Conservation (phyloP, 2,797 vertebrate species). For the Sarcoramphus papa region DNA sequence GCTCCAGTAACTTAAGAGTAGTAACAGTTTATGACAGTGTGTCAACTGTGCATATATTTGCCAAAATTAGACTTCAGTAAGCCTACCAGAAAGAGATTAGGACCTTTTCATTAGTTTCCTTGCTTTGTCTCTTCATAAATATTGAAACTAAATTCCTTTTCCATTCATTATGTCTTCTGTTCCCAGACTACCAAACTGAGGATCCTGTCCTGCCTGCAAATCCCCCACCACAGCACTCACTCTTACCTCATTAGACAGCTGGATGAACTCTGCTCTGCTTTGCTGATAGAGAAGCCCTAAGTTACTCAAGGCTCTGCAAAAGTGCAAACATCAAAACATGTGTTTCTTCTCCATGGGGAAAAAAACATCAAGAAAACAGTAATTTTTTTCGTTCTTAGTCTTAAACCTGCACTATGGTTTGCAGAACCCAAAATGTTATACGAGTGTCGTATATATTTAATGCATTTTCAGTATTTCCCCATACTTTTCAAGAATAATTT, state of each 20-base stretch:
- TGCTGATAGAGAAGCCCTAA: not conserved
- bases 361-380: not conserved
- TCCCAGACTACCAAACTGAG: not conserved
- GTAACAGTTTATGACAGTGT: not conserved
- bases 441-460: not conserved
- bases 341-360: not conserved
- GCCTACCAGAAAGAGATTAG: not conserved
- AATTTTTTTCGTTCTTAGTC: not conserved
- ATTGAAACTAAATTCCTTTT: not conserved
- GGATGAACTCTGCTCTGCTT: not conserved
- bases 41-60: not conserved
- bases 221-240: not conserved
- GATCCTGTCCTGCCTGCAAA: not conserved
- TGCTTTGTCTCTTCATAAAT: not conserved
- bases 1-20: not conserved
- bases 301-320: not conserved
- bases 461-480: not conserved
- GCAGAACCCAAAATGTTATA: not conserved
- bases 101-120: not conserved
- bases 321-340: not conserved
- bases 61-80: not conserved
- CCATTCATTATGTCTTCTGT: not conserved
- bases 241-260: not conserved
- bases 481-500: not conserved
- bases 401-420: not conserved